Evolutionary conservation across 2,797 vertebrate genomes (phyloP).

Genomic region (Gymnodraco acuticeps): DNA sequence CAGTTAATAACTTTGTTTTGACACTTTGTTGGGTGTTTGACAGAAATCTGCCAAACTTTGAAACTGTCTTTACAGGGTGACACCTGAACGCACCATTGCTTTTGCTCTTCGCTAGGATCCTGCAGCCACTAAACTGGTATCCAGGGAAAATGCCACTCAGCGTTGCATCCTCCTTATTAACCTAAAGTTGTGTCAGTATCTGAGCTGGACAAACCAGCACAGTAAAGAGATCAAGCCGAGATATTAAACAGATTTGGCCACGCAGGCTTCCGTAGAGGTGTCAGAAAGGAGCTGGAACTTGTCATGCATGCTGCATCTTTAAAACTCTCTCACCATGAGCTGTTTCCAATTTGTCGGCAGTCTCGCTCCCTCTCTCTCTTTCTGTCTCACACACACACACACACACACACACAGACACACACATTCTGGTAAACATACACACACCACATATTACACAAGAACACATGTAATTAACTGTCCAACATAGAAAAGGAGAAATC

Average conservation of each 20-base stretch:
- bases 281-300: conserved; percentile 69
- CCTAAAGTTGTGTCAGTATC: conserved; percentile 25
- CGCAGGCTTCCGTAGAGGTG: conserved; percentile 52
- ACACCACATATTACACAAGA: conserved; percentile 31
- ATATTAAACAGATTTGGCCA: conserved; percentile 40
- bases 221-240: conserved; percentile 4
- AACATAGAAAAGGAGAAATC: conserved; percentile 19
- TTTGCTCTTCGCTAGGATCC: background rate
- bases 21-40: conserved; percentile 4
- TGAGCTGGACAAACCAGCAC: conserved; percentile 21
- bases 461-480: conserved; percentile 45
- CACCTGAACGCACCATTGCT: background rate
- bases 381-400: no score
- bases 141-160: conserved; percentile 9
- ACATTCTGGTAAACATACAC: conserved; percentile 57
- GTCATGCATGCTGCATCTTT: conserved; percentile 75
- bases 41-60: conserved; percentile 10
- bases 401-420: conserved; percentile 10
- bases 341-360: conserved; percentile 53
- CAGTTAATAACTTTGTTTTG: background rate
- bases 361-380: conserved; percentile 21
- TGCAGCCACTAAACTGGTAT: conserved; percentile 17
- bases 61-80: conserved; percentile 5
- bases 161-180: conserved; percentile 7
- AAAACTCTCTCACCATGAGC: conserved; percentile 63